Evolutionary conservation across 2,888 invertebrate genomes (phyloP).

Genomic region (Leptarthrus brevirostris): DNA sequence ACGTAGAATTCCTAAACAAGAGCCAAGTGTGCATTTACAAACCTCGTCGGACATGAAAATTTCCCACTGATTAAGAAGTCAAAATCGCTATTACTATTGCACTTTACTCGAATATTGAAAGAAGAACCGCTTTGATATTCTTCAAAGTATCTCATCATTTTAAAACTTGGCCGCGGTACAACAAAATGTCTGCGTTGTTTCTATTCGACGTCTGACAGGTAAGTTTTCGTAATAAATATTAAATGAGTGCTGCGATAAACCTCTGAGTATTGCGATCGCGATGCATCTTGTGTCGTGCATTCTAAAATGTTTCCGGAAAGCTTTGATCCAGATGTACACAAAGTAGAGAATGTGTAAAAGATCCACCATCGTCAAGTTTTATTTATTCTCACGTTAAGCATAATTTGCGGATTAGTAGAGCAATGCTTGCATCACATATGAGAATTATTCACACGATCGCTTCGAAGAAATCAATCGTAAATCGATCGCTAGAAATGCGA

Average conservation of each 20-base stretch:
- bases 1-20: too few species aligned
- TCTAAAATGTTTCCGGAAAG: slow-evolving; percentile 33
- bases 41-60: slow-evolving; percentile 14
- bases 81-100: neutral
- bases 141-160: neutral
- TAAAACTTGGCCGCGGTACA: neutral
- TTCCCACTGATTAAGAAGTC: slow-evolving; percentile 26
- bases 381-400: slow-evolving; percentile 10
- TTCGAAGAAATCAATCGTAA: neutral
- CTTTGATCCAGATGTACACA: slow-evolving; percentile 26
- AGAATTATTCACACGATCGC: slow-evolving; percentile 5
- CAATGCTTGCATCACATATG: slow-evolving; percentile 14
- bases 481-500: slow-evolving; percentile 34
- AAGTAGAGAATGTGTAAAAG: neutral
- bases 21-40: too few species aligned
- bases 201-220: slow-evolving; percentile 29
- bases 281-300: slow-evolving; percentile 10
- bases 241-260: neutral
- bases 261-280: neutral
- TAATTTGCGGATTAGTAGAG: neutral
- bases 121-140: slow-evolving; percentile 18
- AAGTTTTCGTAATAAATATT: slow-evolving; percentile 15
- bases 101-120: neutral
- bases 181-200: slow-evolving; percentile 12
- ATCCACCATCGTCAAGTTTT: neutral